These are phyloP conservation scores for Pteropus alecto DNA, from an alignment of 2,113 vertebrate genomes.

Conservation along the genomic window DNA sequence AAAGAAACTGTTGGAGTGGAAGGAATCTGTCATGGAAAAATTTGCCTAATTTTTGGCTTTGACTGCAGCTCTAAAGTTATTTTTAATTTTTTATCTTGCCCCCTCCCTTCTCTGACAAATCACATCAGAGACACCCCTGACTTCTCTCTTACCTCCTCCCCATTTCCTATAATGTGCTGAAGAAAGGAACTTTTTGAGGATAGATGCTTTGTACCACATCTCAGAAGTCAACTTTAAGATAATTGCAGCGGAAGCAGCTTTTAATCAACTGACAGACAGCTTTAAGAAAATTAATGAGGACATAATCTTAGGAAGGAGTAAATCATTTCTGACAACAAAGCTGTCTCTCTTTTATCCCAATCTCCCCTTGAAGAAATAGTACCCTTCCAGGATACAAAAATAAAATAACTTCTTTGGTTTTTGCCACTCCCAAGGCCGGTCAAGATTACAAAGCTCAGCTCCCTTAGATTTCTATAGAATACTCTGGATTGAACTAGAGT, in stretches of 20 bases:
- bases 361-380: conserved; percentile 69
- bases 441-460: conserved; percentile 26
- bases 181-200: conserved; percentile 64
- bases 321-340: conserved; percentile 78
- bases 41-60: conserved; percentile 9
- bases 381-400: conserved; percentile 60
- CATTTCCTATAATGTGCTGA: conserved; percentile 25
- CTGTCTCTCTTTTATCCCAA: conserved; percentile 64
- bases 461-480: conserved; percentile 12
- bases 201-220: conserved; percentile 55
- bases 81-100: conserved; percentile 59
- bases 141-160: neutral
- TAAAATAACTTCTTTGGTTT: conserved; percentile 60
- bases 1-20: neutral
- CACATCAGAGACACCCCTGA: conserved; percentile 61
- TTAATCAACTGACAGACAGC: conserved; percentile 75
- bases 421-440: conserved; percentile 22
- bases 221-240: conserved; percentile 72
- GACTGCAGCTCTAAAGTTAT: conserved; percentile 39
- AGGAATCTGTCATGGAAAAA: conserved; percentile 62
- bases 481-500: conserved; percentile 7
- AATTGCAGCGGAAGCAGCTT: conserved; percentile 71
- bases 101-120: conserved; percentile 58
- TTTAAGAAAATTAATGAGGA: conserved; percentile 77
- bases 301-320: conserved; percentile 69